Evolutionary conservation across 2,797 vertebrate species (phyloP).

Genomic region (Argentina silus): DNA sequence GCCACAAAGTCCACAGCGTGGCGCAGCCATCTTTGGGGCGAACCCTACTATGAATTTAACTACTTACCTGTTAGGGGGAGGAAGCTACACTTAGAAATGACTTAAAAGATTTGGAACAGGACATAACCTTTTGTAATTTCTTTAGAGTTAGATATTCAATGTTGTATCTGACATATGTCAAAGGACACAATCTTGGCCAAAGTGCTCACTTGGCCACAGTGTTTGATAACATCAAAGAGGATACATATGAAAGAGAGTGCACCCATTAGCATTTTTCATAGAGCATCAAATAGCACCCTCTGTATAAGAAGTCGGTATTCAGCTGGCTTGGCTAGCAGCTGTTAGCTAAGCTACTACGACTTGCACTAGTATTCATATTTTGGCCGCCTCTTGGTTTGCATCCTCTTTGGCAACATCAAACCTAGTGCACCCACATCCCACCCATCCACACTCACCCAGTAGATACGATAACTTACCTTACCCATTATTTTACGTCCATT

Average conservation of each 20-base stretch:
- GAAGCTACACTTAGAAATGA: too few relatives aligned
- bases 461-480: slow-evolving; percentile 93
- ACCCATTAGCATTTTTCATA: too few relatives aligned
- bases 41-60: background rate
- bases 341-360: background rate
- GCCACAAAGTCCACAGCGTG: too few relatives aligned
- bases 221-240: too few relatives aligned
- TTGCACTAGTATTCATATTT: too few relatives aligned
- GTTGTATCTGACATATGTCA: background rate
- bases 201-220: too few relatives aligned
- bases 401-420: background rate
- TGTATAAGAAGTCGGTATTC: too few relatives aligned
- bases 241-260: too few relatives aligned
- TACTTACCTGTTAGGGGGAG: background rate
- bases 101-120: too few relatives aligned
- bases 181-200: too few relatives aligned
- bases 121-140: background rate
- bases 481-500: slow-evolving; percentile 99
- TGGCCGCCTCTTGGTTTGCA: background rate
- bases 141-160: background rate
- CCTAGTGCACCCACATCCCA: slow-evolving; percentile 7
- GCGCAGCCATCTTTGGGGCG: background rate
- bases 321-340: too few relatives aligned
- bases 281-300: too few relatives aligned
- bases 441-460: slow-evolving; percentile 78